These are phyloP conservation scores for Belgica antarctica DNA, from an alignment of 2,888 invertebrate species.

Conservation along the genomic window DNA sequence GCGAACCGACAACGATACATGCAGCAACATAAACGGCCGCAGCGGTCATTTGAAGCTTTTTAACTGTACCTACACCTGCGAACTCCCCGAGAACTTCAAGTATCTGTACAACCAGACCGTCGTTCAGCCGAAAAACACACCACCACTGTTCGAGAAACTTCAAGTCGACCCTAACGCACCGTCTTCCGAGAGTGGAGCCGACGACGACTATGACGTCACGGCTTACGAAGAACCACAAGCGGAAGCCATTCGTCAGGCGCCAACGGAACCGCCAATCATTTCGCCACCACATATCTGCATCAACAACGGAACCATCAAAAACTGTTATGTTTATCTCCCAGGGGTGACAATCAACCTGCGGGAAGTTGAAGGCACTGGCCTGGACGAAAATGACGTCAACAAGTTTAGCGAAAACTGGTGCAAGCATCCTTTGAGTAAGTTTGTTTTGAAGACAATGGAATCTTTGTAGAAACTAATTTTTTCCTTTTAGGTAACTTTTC, in stretches of 20 bases:
- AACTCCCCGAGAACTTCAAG: slow-evolving; percentile 54
- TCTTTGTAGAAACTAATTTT: slow-evolving; percentile 12
- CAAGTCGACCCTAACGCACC: slow-evolving; percentile 47
- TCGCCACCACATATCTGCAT: slow-evolving; percentile 62
- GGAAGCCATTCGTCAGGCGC: slow-evolving; percentile 36
- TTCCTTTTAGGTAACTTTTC: slow-evolving; percentile 57
- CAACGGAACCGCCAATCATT: slow-evolving; percentile 45
- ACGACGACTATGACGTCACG: slow-evolving; percentile 48
- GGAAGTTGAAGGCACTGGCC: not conserved
- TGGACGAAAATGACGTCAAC: not conserved
- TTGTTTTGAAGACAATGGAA: slow-evolving; percentile 32
- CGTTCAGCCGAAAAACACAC: slow-evolving; percentile 38
- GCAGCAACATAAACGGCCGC: slow-evolving; percentile 65
- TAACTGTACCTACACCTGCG: slow-evolving; percentile 71
- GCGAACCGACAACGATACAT: slow-evolving; percentile 66
- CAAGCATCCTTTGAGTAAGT: slow-evolving; percentile 62
- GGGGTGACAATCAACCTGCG: not conserved
- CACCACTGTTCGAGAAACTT: slow-evolving; percentile 45
- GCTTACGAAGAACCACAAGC: slow-evolving; percentile 37
- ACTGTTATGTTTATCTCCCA: slow-evolving; percentile 24
- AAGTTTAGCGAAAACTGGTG: slow-evolving; percentile 59
- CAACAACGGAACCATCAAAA: slow-evolving; percentile 46
- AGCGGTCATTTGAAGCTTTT: slow-evolving; percentile 65
- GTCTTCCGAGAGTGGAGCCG: slow-evolving; percentile 50
- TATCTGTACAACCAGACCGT: slow-evolving; percentile 52